Percentiles rank a stretch among this genome's conserved stretches.
phyloP scores from a whole-genome alignment of 2,888 invertebrate genomes.

The Liodrosophila aerea region DNA sequence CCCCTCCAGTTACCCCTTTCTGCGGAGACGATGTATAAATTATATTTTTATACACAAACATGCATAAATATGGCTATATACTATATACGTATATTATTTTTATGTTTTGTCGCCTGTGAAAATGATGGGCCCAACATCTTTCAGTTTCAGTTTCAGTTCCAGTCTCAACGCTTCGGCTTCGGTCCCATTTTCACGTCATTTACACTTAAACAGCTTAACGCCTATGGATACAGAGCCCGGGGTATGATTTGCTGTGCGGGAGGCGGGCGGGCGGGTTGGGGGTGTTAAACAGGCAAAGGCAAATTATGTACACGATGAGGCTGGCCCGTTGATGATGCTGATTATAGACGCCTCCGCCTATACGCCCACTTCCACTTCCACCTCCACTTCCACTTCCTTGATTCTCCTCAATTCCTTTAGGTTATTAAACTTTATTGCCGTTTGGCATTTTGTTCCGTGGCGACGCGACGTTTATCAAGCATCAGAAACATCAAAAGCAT shows the following conservation, averaged over 20 bases:
- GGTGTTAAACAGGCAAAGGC: conserved; percentile 29
- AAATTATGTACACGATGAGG: conserved; percentile 63
- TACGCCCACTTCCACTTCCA: not conserved
- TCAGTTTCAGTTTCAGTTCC: conserved; percentile 36
- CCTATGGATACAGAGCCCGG: conserved; percentile 25
- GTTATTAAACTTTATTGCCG: conserved; percentile 71
- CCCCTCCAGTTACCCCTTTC: conserved; percentile 25
- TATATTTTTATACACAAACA: conserved; percentile 34
- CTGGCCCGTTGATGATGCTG: conserved; percentile 71
- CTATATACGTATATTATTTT: conserved; percentile 23
- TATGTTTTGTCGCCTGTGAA: conserved; percentile 52
- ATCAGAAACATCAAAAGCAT: conserved; percentile 47
- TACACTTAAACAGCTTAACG: conserved; percentile 74
- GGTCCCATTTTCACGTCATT: conserved; percentile 71
- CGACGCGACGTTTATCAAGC: conserved; percentile 37
- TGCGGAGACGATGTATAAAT: conserved; percentile 51
- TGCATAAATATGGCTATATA: not conserved
- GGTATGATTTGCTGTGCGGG: not conserved
- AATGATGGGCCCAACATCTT: no score
- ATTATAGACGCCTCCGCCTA: conserved; percentile 48
- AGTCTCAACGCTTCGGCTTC: conserved; percentile 4
- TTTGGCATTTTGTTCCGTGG: conserved; percentile 48
- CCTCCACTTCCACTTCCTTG: conserved; percentile 2
- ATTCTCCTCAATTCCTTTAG: no score
- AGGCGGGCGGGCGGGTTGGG: not conserved